These are phyloP conservation scores for Tolmerus cingulatus DNA, from an alignment of 2,888 invertebrate species.

Conservation along the genomic window DNA sequence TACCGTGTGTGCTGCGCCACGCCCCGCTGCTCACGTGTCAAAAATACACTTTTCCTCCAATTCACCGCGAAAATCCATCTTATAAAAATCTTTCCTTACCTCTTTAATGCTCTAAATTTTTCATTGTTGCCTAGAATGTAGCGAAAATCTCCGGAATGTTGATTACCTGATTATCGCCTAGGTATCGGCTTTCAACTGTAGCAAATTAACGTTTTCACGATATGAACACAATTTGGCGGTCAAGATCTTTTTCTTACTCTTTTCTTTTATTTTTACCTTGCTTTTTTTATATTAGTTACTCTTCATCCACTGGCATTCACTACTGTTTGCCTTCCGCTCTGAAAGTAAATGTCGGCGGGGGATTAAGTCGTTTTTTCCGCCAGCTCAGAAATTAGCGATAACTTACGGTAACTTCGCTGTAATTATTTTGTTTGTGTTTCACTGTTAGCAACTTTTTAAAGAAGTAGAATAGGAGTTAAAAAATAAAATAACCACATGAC, in stretches of 20 bases:
- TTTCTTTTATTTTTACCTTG: too few species aligned
- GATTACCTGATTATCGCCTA: constrained; percentile 1
- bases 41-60: neutral
- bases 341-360: neutral
- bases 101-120: neutral
- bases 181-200: neutral
- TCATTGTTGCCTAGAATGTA: neutral
- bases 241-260: neutral
- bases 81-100: neutral
- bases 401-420: constrained; percentile 4
- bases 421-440: constrained; percentile 12
- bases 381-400: neutral
- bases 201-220: constrained; percentile 6
- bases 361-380: constrained; percentile 23
- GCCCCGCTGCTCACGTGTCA: neutral
- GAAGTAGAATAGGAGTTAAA: neutral
- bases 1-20: neutral
- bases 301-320: neutral
- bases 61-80: neutral
- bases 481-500: neutral
- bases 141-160: constrained; percentile 3
- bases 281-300: neutral
- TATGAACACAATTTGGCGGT: neutral
- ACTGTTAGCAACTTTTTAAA: neutral
- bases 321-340: neutral